Percentiles rank a stretch among this genome's conserved stretches.
phyloP scores from a whole-genome alignment of 2,113 vertebrate species.

The Rhadina sibilatrix region DNA sequence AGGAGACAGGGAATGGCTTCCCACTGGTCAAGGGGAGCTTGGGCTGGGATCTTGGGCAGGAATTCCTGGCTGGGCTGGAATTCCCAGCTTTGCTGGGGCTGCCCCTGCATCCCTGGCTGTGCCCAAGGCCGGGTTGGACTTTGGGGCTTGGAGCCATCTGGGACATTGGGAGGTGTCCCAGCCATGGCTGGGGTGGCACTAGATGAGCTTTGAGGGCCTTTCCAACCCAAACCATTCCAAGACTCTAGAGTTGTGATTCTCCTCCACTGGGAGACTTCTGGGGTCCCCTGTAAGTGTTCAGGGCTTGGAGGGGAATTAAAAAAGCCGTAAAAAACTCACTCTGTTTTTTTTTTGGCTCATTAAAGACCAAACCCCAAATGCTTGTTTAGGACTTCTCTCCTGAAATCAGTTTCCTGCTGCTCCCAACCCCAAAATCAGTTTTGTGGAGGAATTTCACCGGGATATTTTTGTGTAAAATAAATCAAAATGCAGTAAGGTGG shows the following conservation, averaged over 20 bases:
- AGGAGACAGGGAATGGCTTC: too few relatives aligned
- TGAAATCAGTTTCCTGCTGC: background rate
- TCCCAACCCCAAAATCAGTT: background rate
- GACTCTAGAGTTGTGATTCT: background rate
- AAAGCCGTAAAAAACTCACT: fast-evolving
- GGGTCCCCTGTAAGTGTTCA: background rate
- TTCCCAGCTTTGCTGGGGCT: background rate
- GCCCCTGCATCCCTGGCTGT: too few relatives aligned
- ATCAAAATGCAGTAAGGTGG: background rate
- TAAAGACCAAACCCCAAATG: background rate
- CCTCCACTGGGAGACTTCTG: background rate
- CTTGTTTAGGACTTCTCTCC: background rate
- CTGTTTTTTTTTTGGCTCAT: background rate
- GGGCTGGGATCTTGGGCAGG: too few relatives aligned
- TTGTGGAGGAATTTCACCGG: background rate
- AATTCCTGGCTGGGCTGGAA: too few relatives aligned
- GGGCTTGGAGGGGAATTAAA: background rate
- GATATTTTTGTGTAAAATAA: fast-evolving
- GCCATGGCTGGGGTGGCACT: too few relatives aligned
- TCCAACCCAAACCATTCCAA: background rate
- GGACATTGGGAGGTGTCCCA: fast-evolving
- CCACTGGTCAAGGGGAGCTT: too few relatives aligned
- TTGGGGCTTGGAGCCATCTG: fast-evolving
- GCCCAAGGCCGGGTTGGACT: fast-evolving
- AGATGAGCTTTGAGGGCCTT: background rate